Base-by-base conservation (phyloP, 1,140 invertebrate species). In the Dinothrombium tinctorium region DNA sequence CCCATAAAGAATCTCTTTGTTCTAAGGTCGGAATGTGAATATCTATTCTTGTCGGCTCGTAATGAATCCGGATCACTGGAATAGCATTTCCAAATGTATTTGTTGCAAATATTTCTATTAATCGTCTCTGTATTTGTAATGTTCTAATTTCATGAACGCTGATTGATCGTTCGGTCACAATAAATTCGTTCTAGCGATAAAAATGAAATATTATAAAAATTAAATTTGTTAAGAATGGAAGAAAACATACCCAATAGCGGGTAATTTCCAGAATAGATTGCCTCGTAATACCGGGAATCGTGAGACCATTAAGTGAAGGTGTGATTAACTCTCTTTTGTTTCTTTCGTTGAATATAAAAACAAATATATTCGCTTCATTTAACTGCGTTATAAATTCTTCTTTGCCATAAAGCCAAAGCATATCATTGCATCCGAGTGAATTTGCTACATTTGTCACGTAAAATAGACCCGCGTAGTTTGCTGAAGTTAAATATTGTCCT, bases 201-300 rank as follows among this genome's bases (percentile, higher is more conserved):
- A 6, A 36, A 15, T 11, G 4, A n/a, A 21, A 4, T 12, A 6
- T 15, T 2, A 36, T 15, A 14, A 12, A 36, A 21, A 21, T 36
- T 36, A 17, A 17, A 14, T 36, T 2, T 17, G 3, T 12, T 8
- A 35, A n/a, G 12, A 11, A 3, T 2, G 2, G 11, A 3, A 22
- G 21, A 4, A 33, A 9, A 40, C 32, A 46, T 49, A 63, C 74
- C 81, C 82, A 92, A 56, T 81, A 67, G 47, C 63, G 61, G 2
- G 72, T 65, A 40, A 98, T 59, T 52, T 78, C 67, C 33, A 98
- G 53, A 41, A 96, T 73, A 23, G 81, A 87, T 47, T 73, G 71
- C 40, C 92, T 67, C 0, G 79, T 90, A 25, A 98, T 72, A 43
- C 90, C 92, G 15, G 90, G 90, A 47, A 98, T 62, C 50, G 92